Evolutionary conservation across 2,888 invertebrate species (phyloP), one percentile per base, ranked within the genome.

Genomic region (Callimorpha dominula): DNA sequence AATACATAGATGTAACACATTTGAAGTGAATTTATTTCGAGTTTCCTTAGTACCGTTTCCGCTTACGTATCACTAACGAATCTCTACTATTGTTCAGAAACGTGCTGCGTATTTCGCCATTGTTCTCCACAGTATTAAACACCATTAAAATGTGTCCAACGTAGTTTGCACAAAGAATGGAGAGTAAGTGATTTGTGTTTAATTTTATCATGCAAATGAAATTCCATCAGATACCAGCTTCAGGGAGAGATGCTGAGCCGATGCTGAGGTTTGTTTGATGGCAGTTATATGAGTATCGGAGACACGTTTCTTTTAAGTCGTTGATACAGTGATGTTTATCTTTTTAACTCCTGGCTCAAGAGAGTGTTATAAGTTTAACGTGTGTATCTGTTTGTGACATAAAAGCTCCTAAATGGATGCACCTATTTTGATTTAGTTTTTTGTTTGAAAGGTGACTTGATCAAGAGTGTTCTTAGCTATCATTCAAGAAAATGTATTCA

Each of bases 41-140:
- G 78, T 81, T 78, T 31, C 9, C 7, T 0, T 80, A 72, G 84
- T 88, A 85, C 9, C n/a, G 62, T 68, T 63, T 74, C 66, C 78
- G 81, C 78, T 87, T 83, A 79, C 79, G 83, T 87, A 87, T 87
- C 85, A 82, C 81, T 86, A 85, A 87, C 87, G 85, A 87, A 87
- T 86, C 84, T 85, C 77, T n/a, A 73, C 82, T 80, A 88, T 88
- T 88, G 88, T 88, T 88, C 82, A 60, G 65, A 67, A 77, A 78
- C 72, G 69, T 52, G 72, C 81, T 71, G 64, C 69, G 75, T 74
- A 77, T 72, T 80, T 70, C 73, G 77, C 73, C 74, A 82, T 80
- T 79, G 81, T 81, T 81, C 76, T 31, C 68, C 11, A 71, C 50
- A 63, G 49, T 79, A 79, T 81, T 81, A 80, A 84, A 81, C 77